Base-by-base conservation (phyloP, 2,888 invertebrate genomes). In the Lasioglossum villosulum region DNA sequence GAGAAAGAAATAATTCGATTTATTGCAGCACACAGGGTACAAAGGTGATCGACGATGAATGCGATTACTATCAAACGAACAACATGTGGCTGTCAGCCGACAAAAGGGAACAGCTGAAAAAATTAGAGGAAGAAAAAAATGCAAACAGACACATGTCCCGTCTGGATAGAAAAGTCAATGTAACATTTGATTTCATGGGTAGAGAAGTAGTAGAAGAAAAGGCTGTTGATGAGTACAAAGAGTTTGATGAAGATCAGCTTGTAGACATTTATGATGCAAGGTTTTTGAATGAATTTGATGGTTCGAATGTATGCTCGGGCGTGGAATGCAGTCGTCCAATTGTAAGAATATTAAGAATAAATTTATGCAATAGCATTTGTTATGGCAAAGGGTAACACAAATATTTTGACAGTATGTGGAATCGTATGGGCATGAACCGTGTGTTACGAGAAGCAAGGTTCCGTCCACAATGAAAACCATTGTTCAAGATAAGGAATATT, bases 1-100 rank as follows among this genome's bases (percentile, higher is more conserved):
- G 71, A n/a, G n/a, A 45, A 48, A 34, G 10, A 27, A 63, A 75
- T 75, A 75, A 78, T 66, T 59, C 1, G 59, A n/a, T 71, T 82
- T 59, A 77, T 84, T 78, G 4, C 48, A 97, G 98, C 93, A 97
- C 97, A 90, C 96, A 96, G 63, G 96, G 98, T 80, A 97, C 97
- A 4, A 97, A 96, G 93, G 98, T 99, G 10, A 98, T 98, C 71
- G 99, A 99, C 94, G 99, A 99, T 94, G 98, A 99, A 94, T 97
- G 97, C 88, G 99, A 99, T 95, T 99, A 99, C 95, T 99, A 98
- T 94, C 97, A 97, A 92, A 82, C 92, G 23, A 97, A 97, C 92
- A 98, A 98, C 89, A 97, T 97, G 39, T 99, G 99, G 98, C 95
- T 99, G 34, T 97, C 97, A 63, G 96, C 97, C 12, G 95, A 95